A percentile compares a stretch with the other conserved stretches of the same genome.
phyloP scores from a whole-genome alignment of 2,888 invertebrate species.

The Laothoe populi region DNA sequence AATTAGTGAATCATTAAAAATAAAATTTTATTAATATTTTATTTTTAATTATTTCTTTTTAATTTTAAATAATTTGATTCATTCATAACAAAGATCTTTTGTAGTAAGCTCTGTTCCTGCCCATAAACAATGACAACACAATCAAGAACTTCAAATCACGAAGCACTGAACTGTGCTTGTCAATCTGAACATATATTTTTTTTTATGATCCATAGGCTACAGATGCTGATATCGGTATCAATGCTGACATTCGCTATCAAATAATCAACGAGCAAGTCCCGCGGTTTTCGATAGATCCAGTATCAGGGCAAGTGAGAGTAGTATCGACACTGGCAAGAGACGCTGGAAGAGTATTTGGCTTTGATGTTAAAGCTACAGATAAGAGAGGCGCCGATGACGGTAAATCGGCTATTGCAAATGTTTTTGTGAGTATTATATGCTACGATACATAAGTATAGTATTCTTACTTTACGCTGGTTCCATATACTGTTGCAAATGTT shows the following conservation, averaged over 20 bases:
- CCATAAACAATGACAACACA: too few species aligned
- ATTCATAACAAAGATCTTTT: too few species aligned
- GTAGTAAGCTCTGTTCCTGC: background rate
- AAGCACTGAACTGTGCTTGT: too few species aligned
- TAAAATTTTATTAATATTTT: too few species aligned
- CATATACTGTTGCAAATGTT: too few species aligned
- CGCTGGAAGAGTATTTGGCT: conserved; percentile 91
- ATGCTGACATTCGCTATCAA: conserved; percentile 92
- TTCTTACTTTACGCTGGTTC: too few species aligned
- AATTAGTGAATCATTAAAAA: too few species aligned
- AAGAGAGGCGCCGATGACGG: conserved; percentile 92
- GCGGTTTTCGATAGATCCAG: conserved; percentile 91
- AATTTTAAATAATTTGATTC: too few species aligned
- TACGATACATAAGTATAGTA: too few species aligned
- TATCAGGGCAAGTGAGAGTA: conserved; percentile 90
- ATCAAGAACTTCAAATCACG: too few species aligned
- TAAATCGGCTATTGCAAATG: conserved; percentile 92
- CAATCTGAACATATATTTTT: too few species aligned
- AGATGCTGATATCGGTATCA: conserved; percentile 90
- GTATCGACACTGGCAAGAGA: conserved; percentile 88
- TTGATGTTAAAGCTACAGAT: conserved; percentile 95
- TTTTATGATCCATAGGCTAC: conserved; percentile 82
- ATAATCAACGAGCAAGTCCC: conserved; percentile 90
- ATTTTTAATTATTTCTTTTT: too few species aligned
- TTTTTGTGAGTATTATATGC: conserved; percentile 90